Conservation (phyloP, 2,797 vertebrate genomes). For the Karalla daura region DNA sequence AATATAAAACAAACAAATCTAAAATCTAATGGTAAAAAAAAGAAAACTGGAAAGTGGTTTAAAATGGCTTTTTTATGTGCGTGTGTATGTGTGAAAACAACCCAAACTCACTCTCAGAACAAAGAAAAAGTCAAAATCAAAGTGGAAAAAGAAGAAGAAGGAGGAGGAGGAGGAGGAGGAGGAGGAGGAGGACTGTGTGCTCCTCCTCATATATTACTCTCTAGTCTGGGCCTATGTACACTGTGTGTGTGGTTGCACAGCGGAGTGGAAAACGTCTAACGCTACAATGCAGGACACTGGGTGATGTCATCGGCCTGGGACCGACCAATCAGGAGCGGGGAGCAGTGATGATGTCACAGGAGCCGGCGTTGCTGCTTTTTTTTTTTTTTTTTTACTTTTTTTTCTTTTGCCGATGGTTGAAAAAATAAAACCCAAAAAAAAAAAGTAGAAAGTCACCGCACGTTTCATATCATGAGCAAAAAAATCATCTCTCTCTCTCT, state of each 20-base stretch:
- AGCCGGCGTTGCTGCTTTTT: constrained; percentile 40
- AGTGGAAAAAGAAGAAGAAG: constrained; percentile 38
- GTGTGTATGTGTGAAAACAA: constrained; percentile 69
- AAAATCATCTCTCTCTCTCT: constrained; percentile 23
- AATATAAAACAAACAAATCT: constrained; percentile 66
- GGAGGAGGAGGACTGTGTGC: constrained; percentile 71
- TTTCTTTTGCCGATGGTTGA: constrained; percentile 57
- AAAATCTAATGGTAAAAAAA: constrained; percentile 65
- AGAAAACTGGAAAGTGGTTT: constrained; percentile 64
- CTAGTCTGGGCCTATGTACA: constrained; percentile 86
- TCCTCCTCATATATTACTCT: constrained; percentile 87
- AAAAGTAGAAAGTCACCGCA: constrained; percentile 73
- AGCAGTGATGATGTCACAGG: constrained; percentile 42
- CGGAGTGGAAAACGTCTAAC: constrained; percentile 45
- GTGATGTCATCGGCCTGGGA: constrained; percentile 42
- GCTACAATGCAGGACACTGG: constrained; percentile 38
- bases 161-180: constrained; percentile 43
- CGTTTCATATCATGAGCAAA: constrained; percentile 68
- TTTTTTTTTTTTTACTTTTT: no score
- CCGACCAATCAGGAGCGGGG: constrained; percentile 59
- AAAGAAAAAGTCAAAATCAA: constrained; percentile 47
- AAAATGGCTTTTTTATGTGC: constrained; percentile 80
- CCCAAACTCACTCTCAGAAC: constrained; percentile 68
- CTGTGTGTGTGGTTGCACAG: constrained; percentile 70
- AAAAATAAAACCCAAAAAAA: constrained; percentile 66